Conservation (phyloP, 2,888 invertebrate genomes). For the Andrena flavipes region DNA sequence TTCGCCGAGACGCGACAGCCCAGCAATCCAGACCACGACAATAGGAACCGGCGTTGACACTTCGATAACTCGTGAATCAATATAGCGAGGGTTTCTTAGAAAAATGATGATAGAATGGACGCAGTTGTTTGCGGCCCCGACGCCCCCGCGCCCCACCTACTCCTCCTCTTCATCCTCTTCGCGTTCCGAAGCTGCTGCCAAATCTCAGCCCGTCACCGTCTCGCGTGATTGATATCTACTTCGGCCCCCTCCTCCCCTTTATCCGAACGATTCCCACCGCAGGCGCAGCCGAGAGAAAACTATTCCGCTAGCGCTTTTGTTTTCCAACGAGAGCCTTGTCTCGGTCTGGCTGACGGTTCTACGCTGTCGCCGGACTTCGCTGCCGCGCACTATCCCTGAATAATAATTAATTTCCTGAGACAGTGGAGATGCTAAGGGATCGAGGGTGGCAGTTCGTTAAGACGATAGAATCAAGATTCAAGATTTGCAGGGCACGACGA, state of each 20-base stretch:
- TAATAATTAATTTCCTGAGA: no score
- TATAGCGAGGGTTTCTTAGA: slow-evolving; percentile 66
- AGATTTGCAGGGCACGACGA: no score
- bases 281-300: slow-evolving; percentile 62
- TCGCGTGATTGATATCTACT: slow-evolving; percentile 80
- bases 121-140: slow-evolving; percentile 73
- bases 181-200: slow-evolving; percentile 78
- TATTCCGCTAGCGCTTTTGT: slow-evolving; percentile 68
- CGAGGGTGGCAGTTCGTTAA: no score
- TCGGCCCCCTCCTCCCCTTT: slow-evolving; percentile 71
- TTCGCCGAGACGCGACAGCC: slow-evolving; percentile 38
- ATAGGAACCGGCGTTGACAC: slow-evolving; percentile 64
- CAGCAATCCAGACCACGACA: slow-evolving; percentile 32
- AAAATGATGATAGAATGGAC: slow-evolving; percentile 80
- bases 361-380: no score
- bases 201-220: slow-evolving; percentile 80
- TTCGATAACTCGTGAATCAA: slow-evolving; percentile 75
- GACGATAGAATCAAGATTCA: no score
- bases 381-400: no score
- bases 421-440: no score
- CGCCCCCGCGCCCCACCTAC: slow-evolving; percentile 48
- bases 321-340: slow-evolving; percentile 33
- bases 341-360: neutral
- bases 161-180: slow-evolving; percentile 60
- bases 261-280: slow-evolving; percentile 70